phyloP scores from a whole-genome alignment of 2,888 invertebrate genomes.

The Drosophila gaucha region DNA sequence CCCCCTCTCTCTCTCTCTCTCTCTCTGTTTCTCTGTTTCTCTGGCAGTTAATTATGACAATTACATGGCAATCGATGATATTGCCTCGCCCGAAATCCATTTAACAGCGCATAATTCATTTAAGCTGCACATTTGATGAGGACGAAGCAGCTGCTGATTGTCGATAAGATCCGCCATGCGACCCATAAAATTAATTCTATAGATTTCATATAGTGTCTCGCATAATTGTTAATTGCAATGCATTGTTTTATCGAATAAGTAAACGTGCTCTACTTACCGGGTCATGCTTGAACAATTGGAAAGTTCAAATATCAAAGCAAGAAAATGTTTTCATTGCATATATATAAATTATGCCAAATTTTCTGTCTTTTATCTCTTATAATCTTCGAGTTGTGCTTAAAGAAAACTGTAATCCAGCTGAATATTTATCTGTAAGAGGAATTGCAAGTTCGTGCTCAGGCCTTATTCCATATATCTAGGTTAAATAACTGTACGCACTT shows the following conservation, averaged over 20 bases:
- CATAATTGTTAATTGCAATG: conserved; percentile 4
- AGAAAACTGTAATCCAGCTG: background rate
- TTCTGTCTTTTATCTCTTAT: too few relatives aligned
- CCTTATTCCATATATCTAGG: too few relatives aligned
- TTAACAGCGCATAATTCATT: conserved; percentile 58
- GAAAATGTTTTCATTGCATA: background rate
- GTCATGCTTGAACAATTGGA: background rate
- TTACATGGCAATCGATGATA: conserved; percentile 58
- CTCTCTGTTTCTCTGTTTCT: background rate
- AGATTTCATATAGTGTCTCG: conserved; percentile 1
- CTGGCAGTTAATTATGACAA: conserved; percentile 58
- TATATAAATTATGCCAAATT: too few relatives aligned
- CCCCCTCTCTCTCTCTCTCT: background rate
- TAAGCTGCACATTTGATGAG: conserved; percentile 20
- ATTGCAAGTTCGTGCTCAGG: too few relatives aligned
- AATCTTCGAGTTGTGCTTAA: background rate
- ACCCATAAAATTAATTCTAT: conserved; percentile 5
- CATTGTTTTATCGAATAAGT: background rate
- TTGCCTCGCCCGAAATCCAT: conserved; percentile 43
- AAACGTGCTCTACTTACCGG: background rate
- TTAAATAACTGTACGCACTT: too few relatives aligned
- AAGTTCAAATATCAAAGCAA: too few relatives aligned
- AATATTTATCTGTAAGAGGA: too few relatives aligned
- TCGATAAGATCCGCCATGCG: conserved; percentile 21
- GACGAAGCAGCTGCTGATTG: conserved; percentile 30